These are phyloP conservation scores for Mesembrinibis cayennensis DNA, from an alignment of 2,113 vertebrate genomes.

Conservation along the genomic window DNA sequence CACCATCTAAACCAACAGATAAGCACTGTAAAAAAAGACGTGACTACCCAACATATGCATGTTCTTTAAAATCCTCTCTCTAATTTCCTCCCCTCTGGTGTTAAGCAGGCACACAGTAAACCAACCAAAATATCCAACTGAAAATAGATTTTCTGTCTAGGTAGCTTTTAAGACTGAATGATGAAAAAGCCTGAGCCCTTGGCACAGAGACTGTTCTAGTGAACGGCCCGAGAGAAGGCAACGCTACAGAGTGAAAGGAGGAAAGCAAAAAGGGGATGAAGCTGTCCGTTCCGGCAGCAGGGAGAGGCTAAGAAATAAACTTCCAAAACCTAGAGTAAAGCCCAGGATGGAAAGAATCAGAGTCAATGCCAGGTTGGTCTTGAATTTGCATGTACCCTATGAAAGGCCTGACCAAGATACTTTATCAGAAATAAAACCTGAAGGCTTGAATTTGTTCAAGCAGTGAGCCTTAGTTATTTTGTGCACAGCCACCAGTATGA, in stretches of 20 bases:
- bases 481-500: background rate
- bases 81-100: background rate
- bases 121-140: background rate
- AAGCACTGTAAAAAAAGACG: background rate
- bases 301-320: background rate
- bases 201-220: background rate
- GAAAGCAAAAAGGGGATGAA: background rate
- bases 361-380: background rate
- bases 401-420: background rate
- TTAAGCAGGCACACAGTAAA: background rate
- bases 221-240: background rate
- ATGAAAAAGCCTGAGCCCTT: background rate
- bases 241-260: background rate
- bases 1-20: background rate
- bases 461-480: background rate
- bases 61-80: background rate
- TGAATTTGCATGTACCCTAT: background rate
- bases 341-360: background rate
- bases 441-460: background rate
- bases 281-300: background rate
- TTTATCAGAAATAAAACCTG: background rate
- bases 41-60: accelerated
- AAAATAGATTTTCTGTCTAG: background rate
- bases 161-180: background rate
- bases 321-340: background rate